These are phyloP conservation scores for Coelopa pilipes DNA, from an alignment of 2,888 invertebrate genomes.

Conservation along the genomic window DNA sequence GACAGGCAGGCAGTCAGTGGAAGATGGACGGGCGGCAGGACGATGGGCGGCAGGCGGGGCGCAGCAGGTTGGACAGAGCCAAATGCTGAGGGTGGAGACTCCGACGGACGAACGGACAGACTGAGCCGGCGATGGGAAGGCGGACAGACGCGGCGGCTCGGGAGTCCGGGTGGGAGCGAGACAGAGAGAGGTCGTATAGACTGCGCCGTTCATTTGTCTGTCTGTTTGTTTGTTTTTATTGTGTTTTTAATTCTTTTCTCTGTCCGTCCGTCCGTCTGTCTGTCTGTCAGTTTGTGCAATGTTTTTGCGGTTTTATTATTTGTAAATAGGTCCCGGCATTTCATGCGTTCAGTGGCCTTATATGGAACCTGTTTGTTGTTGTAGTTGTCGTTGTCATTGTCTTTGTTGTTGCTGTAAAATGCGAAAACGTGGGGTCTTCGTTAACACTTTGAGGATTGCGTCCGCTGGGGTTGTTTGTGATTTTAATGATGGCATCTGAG, in stretches of 20 bases:
- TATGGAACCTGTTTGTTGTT: slow-evolving; percentile 27
- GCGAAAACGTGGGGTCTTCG: background rate
- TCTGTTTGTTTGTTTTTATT: too few relatives aligned
- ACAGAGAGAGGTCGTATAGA: background rate
- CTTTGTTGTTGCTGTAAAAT: too few relatives aligned
- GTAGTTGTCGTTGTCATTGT: background rate
- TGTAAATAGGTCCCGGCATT: slow-evolving; percentile 45
- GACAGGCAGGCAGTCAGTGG: background rate
- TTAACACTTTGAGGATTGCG: slow-evolving; percentile 15
- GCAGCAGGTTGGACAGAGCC: too few relatives aligned
- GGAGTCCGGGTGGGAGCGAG: background rate
- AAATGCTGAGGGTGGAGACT: too few relatives aligned
- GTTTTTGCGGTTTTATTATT: slow-evolving; percentile 53
- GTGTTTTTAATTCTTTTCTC: slow-evolving; percentile 24
- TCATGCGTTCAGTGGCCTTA: slow-evolving; percentile 24
- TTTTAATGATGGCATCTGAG: slow-evolving; percentile 1
- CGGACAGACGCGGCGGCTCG: background rate
- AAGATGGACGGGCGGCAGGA: too few relatives aligned
- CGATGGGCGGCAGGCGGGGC: too few relatives aligned
- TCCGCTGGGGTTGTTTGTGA: too few relatives aligned
- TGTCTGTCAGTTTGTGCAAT: slow-evolving; percentile 38
- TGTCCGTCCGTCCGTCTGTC: background rate
- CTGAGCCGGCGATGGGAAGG: background rate
- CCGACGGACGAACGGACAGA: too few relatives aligned
- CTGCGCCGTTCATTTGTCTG: background rate